Evolutionary conservation across 2,888 invertebrate genomes (phyloP), one percentile per base, ranked within the genome.

Genomic region (Lithophane semibrunnea): DNA sequence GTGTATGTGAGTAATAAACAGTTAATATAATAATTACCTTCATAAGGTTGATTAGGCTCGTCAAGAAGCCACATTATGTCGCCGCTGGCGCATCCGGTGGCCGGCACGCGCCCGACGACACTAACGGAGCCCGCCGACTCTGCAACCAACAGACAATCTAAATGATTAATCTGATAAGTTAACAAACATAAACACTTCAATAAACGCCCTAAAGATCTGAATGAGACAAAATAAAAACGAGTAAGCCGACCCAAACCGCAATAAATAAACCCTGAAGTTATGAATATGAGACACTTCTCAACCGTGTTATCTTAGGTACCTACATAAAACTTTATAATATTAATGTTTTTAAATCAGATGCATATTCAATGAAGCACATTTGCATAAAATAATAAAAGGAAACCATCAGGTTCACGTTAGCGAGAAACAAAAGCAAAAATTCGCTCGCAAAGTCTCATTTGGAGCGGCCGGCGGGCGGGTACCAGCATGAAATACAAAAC

Each of bases 1-100:
- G 29, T 65, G 72, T 65, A 80, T 75, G 44, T 72, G 60, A 73
- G 56, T 75, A 64, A 49, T 56, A 81, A 76, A 81, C 64, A 72
- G 77, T 80, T 75, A 84, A 86, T 83, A 87, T 86, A 80, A 83
- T 79, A 89, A 92, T 94, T 94, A 97, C 97, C 97, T 97, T 97
- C 97, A 94, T 97, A 97, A 91, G 97, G 97, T 92, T 97, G 96
- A 93, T 97, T 96, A 91, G 97, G 97, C 94, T 97, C 97, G 94
- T 98, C 97, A 93, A 98, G 96, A 92, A 98, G 97, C 98, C 98
- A 98, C 97, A 98, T 98, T 93, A 97, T 97, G 95, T 97, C 97
- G 92, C 97, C 97, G 93, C 95, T 96, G 91, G 95, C 94, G 93
- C 96, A 96, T 95, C 96, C 96, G 95, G 97, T 97, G 89, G 97